These are phyloP conservation scores for Dromaius novaehollandiae DNA, from an alignment of 2,113 vertebrate genomes.

Conservation along the genomic window DNA sequence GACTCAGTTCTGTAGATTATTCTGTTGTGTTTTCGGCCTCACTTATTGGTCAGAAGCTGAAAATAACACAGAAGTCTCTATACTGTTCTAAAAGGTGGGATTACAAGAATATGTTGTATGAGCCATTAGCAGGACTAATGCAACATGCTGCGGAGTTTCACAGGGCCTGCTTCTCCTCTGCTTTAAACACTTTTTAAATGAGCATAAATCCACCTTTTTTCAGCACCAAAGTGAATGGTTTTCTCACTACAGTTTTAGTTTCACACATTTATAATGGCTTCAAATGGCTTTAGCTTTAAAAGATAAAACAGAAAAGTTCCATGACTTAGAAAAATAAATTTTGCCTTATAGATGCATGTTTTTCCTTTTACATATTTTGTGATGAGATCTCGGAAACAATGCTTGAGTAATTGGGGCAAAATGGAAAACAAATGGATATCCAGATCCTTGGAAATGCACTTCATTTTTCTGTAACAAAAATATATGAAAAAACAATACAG, in stretches of 20 bases:
- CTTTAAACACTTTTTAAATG: background rate
- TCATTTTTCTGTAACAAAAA: background rate
- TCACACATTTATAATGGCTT: background rate
- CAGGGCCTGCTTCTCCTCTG: background rate
- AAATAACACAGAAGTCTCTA: background rate
- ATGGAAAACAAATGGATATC: background rate
- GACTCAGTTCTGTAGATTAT: background rate
- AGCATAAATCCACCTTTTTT: background rate
- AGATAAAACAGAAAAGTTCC: background rate
- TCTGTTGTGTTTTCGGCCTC: background rate
- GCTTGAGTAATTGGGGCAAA: background rate
- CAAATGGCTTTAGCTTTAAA: background rate
- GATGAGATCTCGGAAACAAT: background rate
- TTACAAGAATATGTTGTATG: background rate
- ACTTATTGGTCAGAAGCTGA: background rate
- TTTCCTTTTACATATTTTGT: background rate
- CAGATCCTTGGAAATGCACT: background rate
- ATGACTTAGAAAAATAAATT: background rate
- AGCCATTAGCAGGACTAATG: background rate
- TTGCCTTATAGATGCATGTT: background rate
- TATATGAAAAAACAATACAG: background rate
- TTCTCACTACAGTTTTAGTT: background rate
- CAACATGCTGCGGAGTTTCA: background rate
- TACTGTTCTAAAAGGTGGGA: background rate
- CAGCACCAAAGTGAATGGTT: background rate